phyloP scores from a whole-genome alignment of 2,888 invertebrate species.

The Athalia circularis region DNA sequence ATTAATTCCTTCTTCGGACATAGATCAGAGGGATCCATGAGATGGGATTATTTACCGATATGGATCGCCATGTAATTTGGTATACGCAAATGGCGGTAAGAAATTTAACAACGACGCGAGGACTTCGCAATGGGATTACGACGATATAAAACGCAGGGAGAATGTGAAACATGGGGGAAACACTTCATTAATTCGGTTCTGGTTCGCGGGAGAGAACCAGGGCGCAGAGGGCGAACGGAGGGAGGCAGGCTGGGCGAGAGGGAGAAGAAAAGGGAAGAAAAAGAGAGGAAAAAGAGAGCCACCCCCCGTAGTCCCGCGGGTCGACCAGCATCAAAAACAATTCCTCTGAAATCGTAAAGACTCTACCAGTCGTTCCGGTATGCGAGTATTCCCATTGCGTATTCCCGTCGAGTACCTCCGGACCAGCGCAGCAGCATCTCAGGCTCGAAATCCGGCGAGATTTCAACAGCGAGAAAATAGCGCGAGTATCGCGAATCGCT shows the following conservation, averaged over 20 bases:
- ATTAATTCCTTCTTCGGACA: too few species aligned
- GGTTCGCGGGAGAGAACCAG: constrained; percentile 10
- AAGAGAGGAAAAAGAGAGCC: not conserved
- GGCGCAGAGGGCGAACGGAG: too few species aligned
- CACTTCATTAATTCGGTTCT: constrained; percentile 46
- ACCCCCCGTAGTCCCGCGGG: not conserved
- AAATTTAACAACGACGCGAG: constrained; percentile 20
- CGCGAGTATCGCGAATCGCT: constrained; percentile 19
- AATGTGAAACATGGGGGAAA: constrained; percentile 37
- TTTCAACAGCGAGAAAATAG: constrained; percentile 35
- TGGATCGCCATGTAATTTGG: not conserved
- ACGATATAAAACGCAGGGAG: constrained; percentile 38
- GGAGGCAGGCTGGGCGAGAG: not conserved
- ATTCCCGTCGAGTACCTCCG: constrained; percentile 24
- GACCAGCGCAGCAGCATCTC: constrained; percentile 22
- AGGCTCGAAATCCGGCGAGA: constrained; percentile 36
- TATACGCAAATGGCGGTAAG: constrained; percentile 9
- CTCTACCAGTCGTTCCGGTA: constrained; percentile 44
- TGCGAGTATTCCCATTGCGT: constrained; percentile 38
- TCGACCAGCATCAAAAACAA: constrained; percentile 44
- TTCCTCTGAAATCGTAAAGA: constrained; percentile 44
- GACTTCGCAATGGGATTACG: constrained; percentile 12
- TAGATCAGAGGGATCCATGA: too few species aligned
- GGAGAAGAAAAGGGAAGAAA: not conserved
- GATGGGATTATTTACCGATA: too few species aligned